Conservation (phyloP, 2,888 invertebrate genomes). For the Ariolimax columbianus region DNA sequence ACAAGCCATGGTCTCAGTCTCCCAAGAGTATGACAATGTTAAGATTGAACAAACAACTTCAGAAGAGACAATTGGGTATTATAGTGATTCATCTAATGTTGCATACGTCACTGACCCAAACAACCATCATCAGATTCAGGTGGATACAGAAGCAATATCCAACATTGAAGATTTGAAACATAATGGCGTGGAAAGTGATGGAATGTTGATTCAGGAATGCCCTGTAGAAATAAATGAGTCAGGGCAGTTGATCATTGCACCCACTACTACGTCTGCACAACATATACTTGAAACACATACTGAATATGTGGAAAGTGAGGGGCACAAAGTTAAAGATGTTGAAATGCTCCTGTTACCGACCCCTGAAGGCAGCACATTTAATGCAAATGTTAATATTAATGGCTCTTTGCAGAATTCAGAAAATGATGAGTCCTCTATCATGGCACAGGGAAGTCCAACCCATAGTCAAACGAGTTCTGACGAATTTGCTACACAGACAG, state of each 20-base stretch:
- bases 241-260: slow-evolving; percentile 11
- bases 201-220: background rate
- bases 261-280: background rate
- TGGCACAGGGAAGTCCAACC: background rate
- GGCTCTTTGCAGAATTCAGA: background rate
- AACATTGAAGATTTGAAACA: background rate
- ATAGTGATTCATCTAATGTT: slow-evolving; percentile 16
- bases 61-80: background rate
- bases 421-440: background rate
- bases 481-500: background rate
- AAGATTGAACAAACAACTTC: background rate
- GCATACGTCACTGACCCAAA: background rate
- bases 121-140: background rate
- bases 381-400: background rate
- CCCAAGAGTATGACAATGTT: slow-evolving; percentile 33
- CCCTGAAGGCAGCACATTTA: background rate
- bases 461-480: background rate
- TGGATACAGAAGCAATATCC: background rate
- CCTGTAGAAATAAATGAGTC: background rate
- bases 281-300: background rate
- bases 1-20: background rate
- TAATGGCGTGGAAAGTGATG: background rate
- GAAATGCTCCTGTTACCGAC: slow-evolving; percentile 2
- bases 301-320: background rate
- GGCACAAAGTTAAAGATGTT: background rate